These are phyloP conservation scores for Quadroppia sp. DNA, from an alignment of 2,888 invertebrate genomes.

Conservation along the genomic window DNA sequence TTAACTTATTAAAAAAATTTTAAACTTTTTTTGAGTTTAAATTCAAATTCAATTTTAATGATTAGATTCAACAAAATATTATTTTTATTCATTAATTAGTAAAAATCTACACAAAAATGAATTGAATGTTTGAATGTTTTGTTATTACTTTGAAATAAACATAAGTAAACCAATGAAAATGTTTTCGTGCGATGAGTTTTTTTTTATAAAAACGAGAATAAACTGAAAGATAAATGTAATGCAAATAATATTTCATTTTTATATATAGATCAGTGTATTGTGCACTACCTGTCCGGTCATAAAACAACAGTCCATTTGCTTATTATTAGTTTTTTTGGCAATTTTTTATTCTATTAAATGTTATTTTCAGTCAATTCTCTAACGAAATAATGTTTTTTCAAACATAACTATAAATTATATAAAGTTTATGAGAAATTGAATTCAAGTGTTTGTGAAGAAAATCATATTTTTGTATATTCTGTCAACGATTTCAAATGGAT, in stretches of 20 bases:
- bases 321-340: background rate
- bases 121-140: no score
- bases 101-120: background rate
- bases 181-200: slow-evolving; percentile 14
- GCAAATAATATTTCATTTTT: slow-evolving; percentile 24
- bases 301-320: background rate
- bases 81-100: background rate
- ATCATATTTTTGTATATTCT: background rate
- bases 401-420: background rate
- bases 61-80: no score
- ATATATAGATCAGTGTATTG: background rate
- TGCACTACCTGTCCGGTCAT: background rate
- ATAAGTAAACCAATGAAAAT: background rate
- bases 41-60: no score
- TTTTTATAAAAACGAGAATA: background rate
- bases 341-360: background rate
- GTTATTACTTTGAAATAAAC: no score
- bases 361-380: slow-evolving; percentile 1
- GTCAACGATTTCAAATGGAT: slow-evolving; percentile 1
- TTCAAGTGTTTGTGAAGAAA: background rate
- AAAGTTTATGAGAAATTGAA: no score
- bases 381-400: background rate
- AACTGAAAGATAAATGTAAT: background rate
- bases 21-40: no score
- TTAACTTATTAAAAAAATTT: no score